These are phyloP conservation scores for Ferrisia virgata DNA, from an alignment of 2,888 invertebrate species.

Conservation along the genomic window DNA sequence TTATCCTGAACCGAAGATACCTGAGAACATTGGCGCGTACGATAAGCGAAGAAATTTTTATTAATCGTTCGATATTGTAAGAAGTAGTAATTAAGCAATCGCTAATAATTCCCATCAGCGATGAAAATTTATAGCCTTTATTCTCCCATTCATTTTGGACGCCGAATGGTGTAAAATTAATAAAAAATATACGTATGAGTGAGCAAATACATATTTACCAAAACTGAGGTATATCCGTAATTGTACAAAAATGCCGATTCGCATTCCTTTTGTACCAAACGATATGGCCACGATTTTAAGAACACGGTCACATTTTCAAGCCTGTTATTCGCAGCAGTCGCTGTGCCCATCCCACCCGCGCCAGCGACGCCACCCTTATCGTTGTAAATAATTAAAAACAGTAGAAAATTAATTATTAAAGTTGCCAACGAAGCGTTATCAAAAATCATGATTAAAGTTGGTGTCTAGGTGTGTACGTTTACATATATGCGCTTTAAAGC, in stretches of 20 bases:
- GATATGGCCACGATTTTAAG: conserved; percentile 9
- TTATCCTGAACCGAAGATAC: background rate
- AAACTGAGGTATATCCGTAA: background rate
- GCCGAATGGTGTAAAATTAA: background rate
- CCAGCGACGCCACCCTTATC: background rate
- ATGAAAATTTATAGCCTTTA: too few species aligned
- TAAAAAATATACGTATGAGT: background rate
- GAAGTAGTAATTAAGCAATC: too few species aligned
- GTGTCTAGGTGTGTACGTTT: background rate
- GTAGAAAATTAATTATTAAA: conserved; percentile 24
- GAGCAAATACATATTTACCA: background rate
- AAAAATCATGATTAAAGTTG: background rate
- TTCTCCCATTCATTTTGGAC: too few species aligned
- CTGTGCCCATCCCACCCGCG: background rate
- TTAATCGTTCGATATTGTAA: too few species aligned
- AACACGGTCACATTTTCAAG: background rate
- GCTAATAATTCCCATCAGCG: too few species aligned
- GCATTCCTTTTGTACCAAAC: background rate
- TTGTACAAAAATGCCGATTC: background rate
- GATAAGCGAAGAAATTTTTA: background rate
- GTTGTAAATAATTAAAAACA: background rate
- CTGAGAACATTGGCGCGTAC: background rate
- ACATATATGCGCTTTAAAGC: background rate
- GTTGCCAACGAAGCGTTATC: conserved; percentile 3
- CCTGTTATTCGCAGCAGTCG: background rate